Evolutionary conservation across 2,888 invertebrate species (phyloP), one percentile per base, ranked within the genome.

Genomic region (Phania funesta): DNA sequence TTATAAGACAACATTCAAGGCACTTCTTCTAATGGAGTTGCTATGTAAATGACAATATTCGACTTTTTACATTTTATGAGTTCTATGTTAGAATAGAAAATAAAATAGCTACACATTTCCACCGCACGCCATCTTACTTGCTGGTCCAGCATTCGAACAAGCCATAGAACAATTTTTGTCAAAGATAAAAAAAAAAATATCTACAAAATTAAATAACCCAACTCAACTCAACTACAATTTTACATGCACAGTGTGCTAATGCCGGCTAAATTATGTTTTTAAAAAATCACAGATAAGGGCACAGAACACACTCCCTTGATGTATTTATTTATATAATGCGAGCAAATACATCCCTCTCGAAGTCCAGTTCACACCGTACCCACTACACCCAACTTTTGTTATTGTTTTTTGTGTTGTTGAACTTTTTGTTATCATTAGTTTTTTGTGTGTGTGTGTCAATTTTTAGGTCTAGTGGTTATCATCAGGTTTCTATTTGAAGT

Each of bases 381-480:
- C 62, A 44, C 35, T 56, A 41, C 22, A 67, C 38, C 20, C 4
- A 58, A 22, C 16, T 41, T 64, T 44, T 60, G 13, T 44, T 62
- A 20, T 50, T 50, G 52, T 46, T 44, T 35, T 54, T 46, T n/a
- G 6, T 41, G 22, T 26, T 48, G 22, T 46, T 22, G 65, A 41
- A 22, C 13, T 29, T 20, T 75, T 54, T 46, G 56, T 77, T 77
- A 64, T 77, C 70, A 64, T 74, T 38, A 46, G 73, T 60, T 58
- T 71, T 76, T 38, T 44, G 64, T 29, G 20, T 22, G n/a, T n/a
- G n/a, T n/a, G n/a, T 74, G n/a, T 74, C 41, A 35, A 16, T 52
- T 68, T 75, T 76, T 70, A 44, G 67, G 54, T 20, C 52, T 68
- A 29, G 35, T 65, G 64, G 65, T 78, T 82, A 82, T 82, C n/a